These are phyloP conservation scores for Machimus atricapillus DNA, from an alignment of 2,888 invertebrate genomes.

Conservation along the genomic window DNA sequence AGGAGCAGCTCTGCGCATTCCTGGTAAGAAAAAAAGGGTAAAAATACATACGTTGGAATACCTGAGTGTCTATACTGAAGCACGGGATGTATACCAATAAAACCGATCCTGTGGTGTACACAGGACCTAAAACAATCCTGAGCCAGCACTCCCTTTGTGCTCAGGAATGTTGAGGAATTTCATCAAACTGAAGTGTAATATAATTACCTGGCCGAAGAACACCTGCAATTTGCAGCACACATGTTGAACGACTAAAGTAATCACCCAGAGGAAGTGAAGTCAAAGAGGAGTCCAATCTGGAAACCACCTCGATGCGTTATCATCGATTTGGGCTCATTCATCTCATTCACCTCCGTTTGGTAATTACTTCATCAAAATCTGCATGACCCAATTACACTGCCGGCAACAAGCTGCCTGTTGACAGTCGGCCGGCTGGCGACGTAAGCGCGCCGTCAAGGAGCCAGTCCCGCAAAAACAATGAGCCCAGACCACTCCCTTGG, in stretches of 20 bases:
- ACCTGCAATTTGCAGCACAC: background rate
- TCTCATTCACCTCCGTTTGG: background rate
- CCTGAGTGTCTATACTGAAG: too few relatives aligned
- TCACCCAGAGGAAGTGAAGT: background rate
- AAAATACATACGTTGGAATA: too few relatives aligned
- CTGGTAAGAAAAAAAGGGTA: too few relatives aligned
- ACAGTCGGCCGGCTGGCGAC: background rate
- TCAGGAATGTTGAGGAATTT: too few relatives aligned
- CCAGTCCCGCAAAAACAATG: conserved; percentile 1
- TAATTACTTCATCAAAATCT: conserved; percentile 20
- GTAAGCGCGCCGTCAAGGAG: conserved; percentile 25
- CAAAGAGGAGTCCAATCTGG: background rate
- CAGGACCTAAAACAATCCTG: too few relatives aligned
- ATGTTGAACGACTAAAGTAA: background rate
- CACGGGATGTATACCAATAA: too few relatives aligned
- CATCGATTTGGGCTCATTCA: background rate
- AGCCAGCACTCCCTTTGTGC: too few relatives aligned
- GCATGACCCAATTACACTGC: conserved; percentile 16
- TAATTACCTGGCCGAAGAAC: background rate
- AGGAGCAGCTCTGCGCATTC: too few relatives aligned
- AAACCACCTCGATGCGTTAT: background rate
- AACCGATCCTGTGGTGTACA: too few relatives aligned
- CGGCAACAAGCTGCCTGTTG: conserved; percentile 35
- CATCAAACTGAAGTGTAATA: background rate
- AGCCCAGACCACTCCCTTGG: background rate